phyloP scores from a whole-genome alignment of 2,797 vertebrate species.

The Netta rufina region DNA sequence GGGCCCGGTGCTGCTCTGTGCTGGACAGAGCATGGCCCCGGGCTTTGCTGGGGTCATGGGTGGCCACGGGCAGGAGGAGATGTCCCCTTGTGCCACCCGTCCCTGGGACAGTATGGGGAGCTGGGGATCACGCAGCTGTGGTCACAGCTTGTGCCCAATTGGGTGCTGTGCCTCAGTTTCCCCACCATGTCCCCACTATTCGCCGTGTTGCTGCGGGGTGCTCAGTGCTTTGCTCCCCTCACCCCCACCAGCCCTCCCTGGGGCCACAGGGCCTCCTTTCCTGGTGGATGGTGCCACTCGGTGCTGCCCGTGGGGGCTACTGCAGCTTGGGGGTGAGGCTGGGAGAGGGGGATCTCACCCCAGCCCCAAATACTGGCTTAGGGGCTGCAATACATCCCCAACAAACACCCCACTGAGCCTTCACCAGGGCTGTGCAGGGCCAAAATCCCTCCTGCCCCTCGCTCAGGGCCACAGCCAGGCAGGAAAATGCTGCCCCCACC shows the following conservation, averaged over 20 bases:
- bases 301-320: background rate
- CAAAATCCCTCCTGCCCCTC: background rate
- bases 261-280: background rate
- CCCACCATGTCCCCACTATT: rapidly evolving
- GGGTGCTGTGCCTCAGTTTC: slow-evolving; percentile 19
- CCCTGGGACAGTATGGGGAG: background rate
- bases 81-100: rapidly evolving
- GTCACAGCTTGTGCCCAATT: background rate
- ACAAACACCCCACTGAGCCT: rapidly evolving
- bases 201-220: background rate
- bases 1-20: background rate
- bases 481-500: background rate
- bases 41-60: background rate
- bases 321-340: background rate
- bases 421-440: background rate
- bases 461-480: rapidly evolving
- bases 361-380: background rate
- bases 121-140: rapidly evolving
- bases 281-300: background rate
- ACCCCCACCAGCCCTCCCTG: background rate
- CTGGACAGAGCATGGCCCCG: background rate
- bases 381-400: background rate
- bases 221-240: background rate
- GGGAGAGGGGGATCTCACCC: background rate
- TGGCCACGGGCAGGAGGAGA: rapidly evolving